Evolutionary conservation across 2,113 vertebrate genomes (phyloP).

Genomic region (Cryptoleucopteryx plumbea): DNA sequence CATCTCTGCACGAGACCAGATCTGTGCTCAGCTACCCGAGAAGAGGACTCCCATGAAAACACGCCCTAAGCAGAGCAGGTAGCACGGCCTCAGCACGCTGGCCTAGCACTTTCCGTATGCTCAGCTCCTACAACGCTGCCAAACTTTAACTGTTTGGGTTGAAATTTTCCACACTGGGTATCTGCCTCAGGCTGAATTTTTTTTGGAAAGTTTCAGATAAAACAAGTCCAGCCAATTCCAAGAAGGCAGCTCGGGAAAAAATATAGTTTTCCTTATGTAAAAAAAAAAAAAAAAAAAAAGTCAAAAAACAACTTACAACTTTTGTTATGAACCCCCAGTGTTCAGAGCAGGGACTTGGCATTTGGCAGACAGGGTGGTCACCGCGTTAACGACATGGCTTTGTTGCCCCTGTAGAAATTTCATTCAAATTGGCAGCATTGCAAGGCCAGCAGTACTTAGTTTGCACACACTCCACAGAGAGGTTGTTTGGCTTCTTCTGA

Average conservation of each 20-base stretch:
- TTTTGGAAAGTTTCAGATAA: neutral
- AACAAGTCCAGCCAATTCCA: neutral
- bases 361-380: neutral
- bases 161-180: constrained; percentile 35
- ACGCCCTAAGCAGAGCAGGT: neutral
- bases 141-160: constrained; percentile 8
- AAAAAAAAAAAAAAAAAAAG: neutral
- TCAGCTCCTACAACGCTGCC: neutral
- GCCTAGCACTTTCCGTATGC: neutral
- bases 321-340: neutral
- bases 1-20: neutral
- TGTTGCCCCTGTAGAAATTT: neutral
- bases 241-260: neutral
- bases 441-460: neutral
- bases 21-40: neutral
- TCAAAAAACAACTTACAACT: neutral
- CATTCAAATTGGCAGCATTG: neutral
- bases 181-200: neutral
- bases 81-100: neutral
- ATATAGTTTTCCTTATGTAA: neutral
- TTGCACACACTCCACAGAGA: neutral
- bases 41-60: neutral
- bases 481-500: neutral
- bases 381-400: rapidly evolving
- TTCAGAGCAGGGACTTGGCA: neutral